A percentile compares a stretch with the other conserved stretches of the same genome.
These are phyloP conservation scores for Oreohelix idahoensis DNA, from an alignment of 1,140 invertebrate species.

Conservation along the genomic window DNA sequence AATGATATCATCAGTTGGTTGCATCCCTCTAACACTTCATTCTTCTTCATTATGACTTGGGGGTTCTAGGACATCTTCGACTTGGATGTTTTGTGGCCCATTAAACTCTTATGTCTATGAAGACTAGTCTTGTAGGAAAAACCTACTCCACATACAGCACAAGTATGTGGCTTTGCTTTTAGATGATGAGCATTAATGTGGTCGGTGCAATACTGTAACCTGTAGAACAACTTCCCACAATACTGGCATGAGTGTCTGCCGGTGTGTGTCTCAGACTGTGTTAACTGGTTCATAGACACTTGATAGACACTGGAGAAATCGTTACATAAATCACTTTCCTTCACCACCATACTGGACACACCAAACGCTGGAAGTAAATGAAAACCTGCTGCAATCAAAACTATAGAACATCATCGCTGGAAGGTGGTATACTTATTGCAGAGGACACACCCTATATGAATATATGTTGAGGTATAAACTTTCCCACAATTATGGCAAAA, in stretches of 20 bases:
- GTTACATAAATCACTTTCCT: not conserved
- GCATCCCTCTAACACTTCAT: too few species aligned
- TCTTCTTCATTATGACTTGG: not conserved
- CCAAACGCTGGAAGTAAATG: not conserved
- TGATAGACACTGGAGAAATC: constrained; percentile 8
- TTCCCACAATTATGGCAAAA: too few species aligned
- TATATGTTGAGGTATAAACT: too few species aligned
- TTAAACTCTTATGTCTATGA: constrained; percentile 12
- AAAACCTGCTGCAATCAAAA: constrained; percentile 6
- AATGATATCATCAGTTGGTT: too few species aligned
- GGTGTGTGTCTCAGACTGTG: not conserved
- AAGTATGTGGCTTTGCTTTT: constrained; percentile 10
- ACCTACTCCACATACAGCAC: constrained; percentile 2
- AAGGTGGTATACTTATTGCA: not conserved
- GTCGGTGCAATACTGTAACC: not conserved
- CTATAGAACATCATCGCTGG: not conserved
- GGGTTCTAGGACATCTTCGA: not conserved
- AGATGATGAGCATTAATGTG: constrained; percentile 29
- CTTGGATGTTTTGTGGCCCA: constrained; percentile 4
- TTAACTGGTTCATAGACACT: not conserved
- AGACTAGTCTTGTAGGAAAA: constrained; percentile 23
- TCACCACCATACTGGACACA: not conserved
- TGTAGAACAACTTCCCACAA: constrained; percentile 24
- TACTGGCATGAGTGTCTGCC: constrained; percentile 14
- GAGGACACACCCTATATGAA: too few species aligned